phyloP scores from a whole-genome alignment of 2,888 invertebrate species.

The Hymenopus coronatus region DNA sequence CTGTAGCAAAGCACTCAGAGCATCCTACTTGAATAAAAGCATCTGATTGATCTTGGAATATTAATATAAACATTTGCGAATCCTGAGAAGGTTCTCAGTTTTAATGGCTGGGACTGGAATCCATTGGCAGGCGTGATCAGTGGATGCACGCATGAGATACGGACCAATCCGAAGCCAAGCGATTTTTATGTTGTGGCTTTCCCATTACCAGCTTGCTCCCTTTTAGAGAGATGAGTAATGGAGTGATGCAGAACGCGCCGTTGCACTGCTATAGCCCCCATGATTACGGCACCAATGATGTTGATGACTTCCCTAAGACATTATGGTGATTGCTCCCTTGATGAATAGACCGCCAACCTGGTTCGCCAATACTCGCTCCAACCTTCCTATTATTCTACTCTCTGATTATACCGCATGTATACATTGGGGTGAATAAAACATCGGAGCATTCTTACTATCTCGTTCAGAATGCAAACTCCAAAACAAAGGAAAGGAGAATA shows the following conservation, averaged over 20 bases:
- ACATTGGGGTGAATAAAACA: not conserved
- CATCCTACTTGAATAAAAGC: too few species aligned
- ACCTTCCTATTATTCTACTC: not conserved
- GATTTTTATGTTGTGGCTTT: not conserved
- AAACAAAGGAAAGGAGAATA: not conserved
- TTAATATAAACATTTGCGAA: too few species aligned
- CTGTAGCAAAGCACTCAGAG: too few species aligned
- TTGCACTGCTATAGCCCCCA: not conserved
- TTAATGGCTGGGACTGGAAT: not conserved
- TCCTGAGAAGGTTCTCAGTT: not conserved
- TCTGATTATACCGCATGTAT: not conserved
- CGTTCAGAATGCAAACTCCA: not conserved
- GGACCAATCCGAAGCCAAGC: not conserved
- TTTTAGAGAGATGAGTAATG: slow-evolving; percentile 4
- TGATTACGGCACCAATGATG: not conserved
- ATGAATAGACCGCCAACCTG: not conserved
- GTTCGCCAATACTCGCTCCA: not conserved
- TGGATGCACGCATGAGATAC: not conserved
- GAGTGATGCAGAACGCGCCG: not conserved
- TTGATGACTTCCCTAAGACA: not conserved
- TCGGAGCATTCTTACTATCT: not conserved
- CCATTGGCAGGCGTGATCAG: not conserved
- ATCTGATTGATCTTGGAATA: too few species aligned
- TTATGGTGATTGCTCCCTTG: not conserved
- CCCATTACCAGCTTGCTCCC: not conserved